Conservation (phyloP, 2,113 vertebrate genomes). For the Apodemus speciosus region DNA sequence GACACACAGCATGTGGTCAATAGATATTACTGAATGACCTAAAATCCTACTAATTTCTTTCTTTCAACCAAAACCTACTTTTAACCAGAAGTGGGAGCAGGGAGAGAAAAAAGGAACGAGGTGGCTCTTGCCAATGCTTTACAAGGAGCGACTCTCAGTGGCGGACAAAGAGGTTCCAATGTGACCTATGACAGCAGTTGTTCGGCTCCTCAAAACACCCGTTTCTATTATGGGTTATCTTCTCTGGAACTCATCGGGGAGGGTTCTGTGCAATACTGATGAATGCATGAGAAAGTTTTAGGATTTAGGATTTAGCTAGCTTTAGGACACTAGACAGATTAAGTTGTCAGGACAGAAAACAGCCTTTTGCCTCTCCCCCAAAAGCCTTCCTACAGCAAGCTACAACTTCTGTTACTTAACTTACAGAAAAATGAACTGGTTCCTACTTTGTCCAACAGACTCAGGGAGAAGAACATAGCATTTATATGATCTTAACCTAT, state of each 20-base stretch:
- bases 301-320: neutral
- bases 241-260: neutral
- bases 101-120: neutral
- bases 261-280: neutral
- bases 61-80: conserved; percentile 10
- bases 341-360: neutral
- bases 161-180: neutral
- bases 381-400: neutral
- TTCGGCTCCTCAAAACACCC: neutral
- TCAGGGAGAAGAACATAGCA: neutral
- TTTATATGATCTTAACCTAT: neutral
- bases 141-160: neutral
- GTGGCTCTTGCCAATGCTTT: neutral
- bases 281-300: neutral
- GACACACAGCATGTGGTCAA: neutral
- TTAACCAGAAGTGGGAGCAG: neutral
- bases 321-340: neutral
- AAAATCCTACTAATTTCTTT: conserved; percentile 22
- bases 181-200: neutral
- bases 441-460: neutral
- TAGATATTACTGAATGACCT: neutral
- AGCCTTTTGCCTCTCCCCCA: neutral
- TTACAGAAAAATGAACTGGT: neutral
- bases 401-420: neutral
- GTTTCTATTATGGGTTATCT: neutral